Conservation (phyloP, 2,888 invertebrate species). For the Caenorhabditis macrosperma region DNA sequence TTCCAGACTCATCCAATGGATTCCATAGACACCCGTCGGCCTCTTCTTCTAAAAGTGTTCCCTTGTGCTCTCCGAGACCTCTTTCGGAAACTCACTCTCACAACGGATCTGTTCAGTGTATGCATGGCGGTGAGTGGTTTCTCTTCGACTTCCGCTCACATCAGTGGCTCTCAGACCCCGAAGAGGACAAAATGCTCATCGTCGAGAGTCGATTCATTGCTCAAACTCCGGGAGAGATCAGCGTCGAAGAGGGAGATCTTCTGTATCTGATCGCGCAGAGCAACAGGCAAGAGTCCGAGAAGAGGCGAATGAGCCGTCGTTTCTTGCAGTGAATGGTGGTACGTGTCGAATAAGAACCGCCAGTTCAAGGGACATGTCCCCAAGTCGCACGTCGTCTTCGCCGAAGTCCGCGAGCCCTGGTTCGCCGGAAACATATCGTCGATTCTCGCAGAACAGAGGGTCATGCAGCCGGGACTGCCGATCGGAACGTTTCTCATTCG, state of each 20-base stretch:
- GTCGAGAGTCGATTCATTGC: slow-evolving; percentile 47
- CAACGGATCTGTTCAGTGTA: slow-evolving; percentile 28
- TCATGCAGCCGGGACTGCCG: slow-evolving; percentile 56
- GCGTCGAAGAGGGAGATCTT: slow-evolving; percentile 54
- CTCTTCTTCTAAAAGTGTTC: slow-evolving; percentile 33
- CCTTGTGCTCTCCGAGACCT: slow-evolving; percentile 8
- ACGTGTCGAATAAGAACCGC: slow-evolving; percentile 36
- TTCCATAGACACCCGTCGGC: slow-evolving; percentile 23
- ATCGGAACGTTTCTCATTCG: slow-evolving; percentile 57
- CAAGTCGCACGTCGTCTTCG: slow-evolving; percentile 37
- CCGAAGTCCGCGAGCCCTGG: slow-evolving; percentile 50
- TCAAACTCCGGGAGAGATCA: slow-evolving; percentile 35
- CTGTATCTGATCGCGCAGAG: slow-evolving; percentile 43
- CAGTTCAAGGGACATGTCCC: slow-evolving; percentile 47
- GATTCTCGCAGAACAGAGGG: slow-evolving; percentile 45
- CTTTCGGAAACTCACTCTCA: slow-evolving; percentile 14
- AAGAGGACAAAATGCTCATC: slow-evolving; percentile 47
- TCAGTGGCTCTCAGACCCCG: slow-evolving; percentile 8
- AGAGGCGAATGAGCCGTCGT: not conserved
- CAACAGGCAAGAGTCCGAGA: slow-evolving; percentile 14
- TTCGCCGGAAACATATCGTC: slow-evolving; percentile 57
- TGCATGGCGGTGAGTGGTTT: slow-evolving; percentile 12
- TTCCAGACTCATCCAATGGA: not conserved
- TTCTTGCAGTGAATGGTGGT: slow-evolving; percentile 55
- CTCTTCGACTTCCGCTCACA: no score